Base-by-base conservation (phyloP, 2,888 invertebrate genomes). In the Rosalia funebris region DNA sequence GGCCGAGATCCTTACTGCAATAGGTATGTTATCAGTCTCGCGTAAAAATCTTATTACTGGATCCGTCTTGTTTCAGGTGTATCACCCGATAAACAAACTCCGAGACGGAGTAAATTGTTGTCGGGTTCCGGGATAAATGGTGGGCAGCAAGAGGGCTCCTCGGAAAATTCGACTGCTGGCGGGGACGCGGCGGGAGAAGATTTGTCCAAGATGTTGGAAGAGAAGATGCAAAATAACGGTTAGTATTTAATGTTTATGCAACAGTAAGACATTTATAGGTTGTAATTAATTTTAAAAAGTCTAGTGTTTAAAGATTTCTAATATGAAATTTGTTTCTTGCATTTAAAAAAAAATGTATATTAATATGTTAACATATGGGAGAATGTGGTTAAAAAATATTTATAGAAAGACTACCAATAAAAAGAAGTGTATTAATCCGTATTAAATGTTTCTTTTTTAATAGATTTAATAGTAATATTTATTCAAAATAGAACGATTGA, bases 1-100 rank as follows among this genome's bases (percentile, higher is more conserved):
- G 95, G 98, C 96, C 2, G 92, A 94, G 80, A 92, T 97, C 73
- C 87, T 98, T 72, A 91, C 89, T 78, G 90, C 91, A 78, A 91
- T 98, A 84, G 97, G 97, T 79, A 92, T 69, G 65, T 39, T 46
- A 5, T 46, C n/a, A 4, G 10, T 36, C 15, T 34, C 11, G 15
- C 5, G 1, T 57, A 1, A 10, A 37, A 47, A 36, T 41, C 9
- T 31, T 1, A 2, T 41, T 14, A 11, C 2, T 4, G 2, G 36
- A 19, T n/a, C n/a, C n/a, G n/a, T 42, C 14, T 48, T 48, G 14
- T 67, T 70, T 19, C 54, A 78, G 80, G 81, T 54, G 78, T 98
- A 79, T 91, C 93, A 53, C 93, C 94, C 4, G 91, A 91, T 75
- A 95, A 94, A 82, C 89, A 92, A 82, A 88, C 86, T 71, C 88